Evolutionary conservation across 1,140 invertebrate species (phyloP).

Genomic region (Lethrus apterus): DNA sequence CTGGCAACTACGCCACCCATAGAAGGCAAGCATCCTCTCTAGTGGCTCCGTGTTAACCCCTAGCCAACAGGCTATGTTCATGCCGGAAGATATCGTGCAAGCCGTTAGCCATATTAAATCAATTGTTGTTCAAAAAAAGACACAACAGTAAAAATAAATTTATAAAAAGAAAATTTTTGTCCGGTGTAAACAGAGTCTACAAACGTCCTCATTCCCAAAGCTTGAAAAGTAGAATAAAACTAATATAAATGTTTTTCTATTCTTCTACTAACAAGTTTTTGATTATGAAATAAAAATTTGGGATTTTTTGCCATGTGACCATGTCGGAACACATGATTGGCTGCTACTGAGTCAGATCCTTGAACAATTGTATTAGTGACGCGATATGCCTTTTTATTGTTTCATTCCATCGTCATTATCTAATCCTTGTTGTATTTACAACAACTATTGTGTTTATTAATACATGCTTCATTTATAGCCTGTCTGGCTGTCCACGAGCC

Average conservation of each 20-base stretch:
- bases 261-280: conserved; percentile 7
- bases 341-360: conserved; percentile 29
- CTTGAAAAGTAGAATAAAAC: conserved; percentile 9
- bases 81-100: too few relatives aligned
- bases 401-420: background rate
- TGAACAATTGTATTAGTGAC: conserved; percentile 1
- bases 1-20: conserved; percentile 80
- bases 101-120: too few relatives aligned
- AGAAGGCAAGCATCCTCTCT: conserved; percentile 46
- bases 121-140: too few relatives aligned
- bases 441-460: background rate
- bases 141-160: too few relatives aligned
- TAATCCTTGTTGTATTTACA: background rate
- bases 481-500: conserved; percentile 68
- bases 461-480: conserved; percentile 41
- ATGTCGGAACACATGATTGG: conserved; percentile 25
- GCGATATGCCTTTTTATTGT: conserved; percentile 7
- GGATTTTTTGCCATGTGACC: conserved; percentile 18
- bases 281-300: background rate
- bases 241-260: too few relatives aligned
- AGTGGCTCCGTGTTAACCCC: conserved; percentile 16
- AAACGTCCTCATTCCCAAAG: too few relatives aligned
- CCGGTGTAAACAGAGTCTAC: conserved; percentile 8
- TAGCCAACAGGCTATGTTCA: conserved; percentile 19
- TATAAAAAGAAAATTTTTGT: too few relatives aligned